Evolutionary conservation across 2,888 invertebrate genomes (phyloP), one percentile per base, ranked within the genome.

Genomic region (Vanessa cardui): DNA sequence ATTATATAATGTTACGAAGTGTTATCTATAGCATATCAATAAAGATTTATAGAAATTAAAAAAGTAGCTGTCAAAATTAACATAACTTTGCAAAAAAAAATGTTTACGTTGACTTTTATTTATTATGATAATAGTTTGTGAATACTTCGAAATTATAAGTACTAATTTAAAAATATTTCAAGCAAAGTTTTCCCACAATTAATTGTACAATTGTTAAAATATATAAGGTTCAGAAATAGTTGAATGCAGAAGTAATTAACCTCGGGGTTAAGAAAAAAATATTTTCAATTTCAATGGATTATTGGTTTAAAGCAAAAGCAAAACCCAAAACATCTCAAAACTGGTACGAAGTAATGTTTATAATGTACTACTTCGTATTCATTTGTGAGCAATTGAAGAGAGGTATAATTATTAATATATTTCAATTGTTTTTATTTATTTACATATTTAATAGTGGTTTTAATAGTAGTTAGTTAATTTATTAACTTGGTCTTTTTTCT

Each of bases 61-160:
- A 65, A 69, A 65, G 65, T 68, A 69, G 62, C 54, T 62, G 66
- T 69, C 69, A 69, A 66, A 69, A 60, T 56, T 60, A 68, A 58
- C 59, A 63, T 65, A 66, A 66, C 66, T 69, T 69, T 69, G 62
- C 31, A 54, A 60, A 54, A 58, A 47, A 56, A 63, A 61, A 69
- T 66, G 62, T 69, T 66, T 69, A 69, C 69, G 33, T 66, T 58
- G 58, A 46, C 49, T 39, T 64, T 46, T 58, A 46, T 58, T 62
- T 67, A 58, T 50, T 45, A 62, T 59, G 39, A 56, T 56, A 56
- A 18, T 56, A 39, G 18, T 56, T n/a, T 18, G 33, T 18, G 26
- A 9, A 39, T 33, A 39, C 15, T 18, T 18, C 18, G 9, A 39
- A 12, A 39, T 39, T 39, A 39, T 5, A 5, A n/a, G 5, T 39